Evolutionary conservation across 1,140 invertebrate species (phyloP).

Genomic region (Sweltsa coloradensis): DNA sequence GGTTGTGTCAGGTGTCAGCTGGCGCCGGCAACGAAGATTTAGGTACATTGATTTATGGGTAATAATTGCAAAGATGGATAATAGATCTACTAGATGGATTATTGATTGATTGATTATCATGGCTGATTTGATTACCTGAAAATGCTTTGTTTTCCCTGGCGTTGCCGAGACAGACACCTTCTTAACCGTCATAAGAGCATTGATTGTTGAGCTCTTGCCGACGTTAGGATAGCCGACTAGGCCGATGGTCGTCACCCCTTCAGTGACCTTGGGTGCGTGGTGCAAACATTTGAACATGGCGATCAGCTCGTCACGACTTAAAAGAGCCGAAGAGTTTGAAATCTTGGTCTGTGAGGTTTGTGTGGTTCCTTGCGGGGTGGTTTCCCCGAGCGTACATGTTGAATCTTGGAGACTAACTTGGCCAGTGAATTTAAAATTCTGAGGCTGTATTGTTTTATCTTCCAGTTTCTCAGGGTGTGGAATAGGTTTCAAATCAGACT

Average conservation of each 20-base stretch:
- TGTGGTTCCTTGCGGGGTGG: not conserved
- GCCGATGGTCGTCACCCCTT: constrained; percentile 62
- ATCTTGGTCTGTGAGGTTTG: constrained; percentile 6
- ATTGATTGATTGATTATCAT: no score
- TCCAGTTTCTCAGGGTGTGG: constrained; percentile 15
- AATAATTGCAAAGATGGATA: no score
- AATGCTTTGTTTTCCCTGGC: constrained; percentile 93
- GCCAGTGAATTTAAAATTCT: not conserved
- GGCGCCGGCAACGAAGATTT: no score
- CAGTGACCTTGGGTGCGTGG: constrained; percentile 36
- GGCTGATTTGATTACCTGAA: constrained; percentile 44
- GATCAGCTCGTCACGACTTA: constrained; percentile 44
- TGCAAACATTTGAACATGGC: constrained; percentile 53
- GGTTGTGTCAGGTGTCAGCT: no score
- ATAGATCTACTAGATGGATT: no score
- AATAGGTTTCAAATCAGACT: constrained; percentile 20
- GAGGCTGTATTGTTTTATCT: no score
- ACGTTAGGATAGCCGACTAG: constrained; percentile 99
- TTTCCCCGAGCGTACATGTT: not conserved
- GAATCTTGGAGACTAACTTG: not conserved
- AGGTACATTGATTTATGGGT: no score
- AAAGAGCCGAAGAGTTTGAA: constrained; percentile 34
- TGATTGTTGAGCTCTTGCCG: constrained; percentile 98
- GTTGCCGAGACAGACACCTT: constrained; percentile 94
- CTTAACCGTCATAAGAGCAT: constrained; percentile 78